phyloP scores from a whole-genome alignment of 2,113 vertebrate species.

The Pontoporia blainvillei region DNA sequence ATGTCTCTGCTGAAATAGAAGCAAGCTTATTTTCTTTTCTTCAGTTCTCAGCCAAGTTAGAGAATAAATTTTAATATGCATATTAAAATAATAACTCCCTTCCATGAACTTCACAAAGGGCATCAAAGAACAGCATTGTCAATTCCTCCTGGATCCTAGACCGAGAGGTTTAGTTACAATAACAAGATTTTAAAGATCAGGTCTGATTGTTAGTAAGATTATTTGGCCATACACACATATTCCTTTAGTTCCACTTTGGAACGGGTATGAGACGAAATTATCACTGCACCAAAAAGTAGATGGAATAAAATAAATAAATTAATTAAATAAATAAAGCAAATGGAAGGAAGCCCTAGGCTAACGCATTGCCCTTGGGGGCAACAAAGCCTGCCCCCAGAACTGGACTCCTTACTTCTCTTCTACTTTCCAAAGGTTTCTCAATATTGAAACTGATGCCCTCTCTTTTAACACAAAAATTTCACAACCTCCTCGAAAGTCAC shows the following conservation, averaged over 20 bases:
- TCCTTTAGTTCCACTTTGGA: conserved; percentile 22
- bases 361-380: not conserved
- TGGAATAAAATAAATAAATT: not conserved
- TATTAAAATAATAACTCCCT: conserved; percentile 21
- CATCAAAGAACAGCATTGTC: conserved; percentile 44
- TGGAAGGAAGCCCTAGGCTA: not conserved
- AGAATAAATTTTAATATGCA: conserved; percentile 42
- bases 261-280: conserved; percentile 25
- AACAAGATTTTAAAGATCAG: not conserved
- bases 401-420: not conserved
- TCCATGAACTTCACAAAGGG: conserved; percentile 36
- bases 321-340: not conserved
- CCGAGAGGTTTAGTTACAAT: conserved; percentile 30
- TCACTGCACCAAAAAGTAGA: not conserved
- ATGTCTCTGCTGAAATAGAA: not conserved
- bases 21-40: conserved; percentile 21
- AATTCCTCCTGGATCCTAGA: not conserved
- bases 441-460: not conserved
- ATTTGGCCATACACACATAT: not conserved
- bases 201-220: conserved; percentile 42
- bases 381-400: not conserved
- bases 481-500: not conserved
- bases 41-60: conserved; percentile 7
- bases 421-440: not conserved
- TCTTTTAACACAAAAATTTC: not conserved